A percentile compares a stretch with the other conserved stretches of the same genome.
These are phyloP conservation scores for Drosophila burlai DNA, from an alignment of 1,140 invertebrate genomes.

Conservation along the genomic window DNA sequence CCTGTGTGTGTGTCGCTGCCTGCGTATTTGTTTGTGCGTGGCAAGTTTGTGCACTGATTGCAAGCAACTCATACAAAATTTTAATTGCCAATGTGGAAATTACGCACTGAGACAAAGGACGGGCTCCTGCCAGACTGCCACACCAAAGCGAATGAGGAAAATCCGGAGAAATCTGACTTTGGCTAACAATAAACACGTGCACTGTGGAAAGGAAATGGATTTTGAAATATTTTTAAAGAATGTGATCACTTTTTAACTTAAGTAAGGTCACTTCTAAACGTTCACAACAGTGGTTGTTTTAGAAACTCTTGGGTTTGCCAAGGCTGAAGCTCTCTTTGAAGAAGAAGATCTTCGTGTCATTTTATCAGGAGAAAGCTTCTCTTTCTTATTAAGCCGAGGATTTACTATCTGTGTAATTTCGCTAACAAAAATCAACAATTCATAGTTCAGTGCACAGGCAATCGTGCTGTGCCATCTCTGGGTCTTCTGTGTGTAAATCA, in stretches of 20 bases:
- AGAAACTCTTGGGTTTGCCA: too few species aligned
- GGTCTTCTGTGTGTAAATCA: constrained; percentile 65
- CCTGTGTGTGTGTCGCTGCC: constrained; percentile 24
- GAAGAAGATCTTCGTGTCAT: neutral
- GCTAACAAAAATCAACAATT: too few species aligned
- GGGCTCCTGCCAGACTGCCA: constrained; percentile 19
- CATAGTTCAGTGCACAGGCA: constrained; percentile 18
- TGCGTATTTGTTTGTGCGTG: constrained; percentile 53
- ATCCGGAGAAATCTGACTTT: constrained; percentile 52
- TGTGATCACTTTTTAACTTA: too few species aligned
- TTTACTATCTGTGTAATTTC: neutral
- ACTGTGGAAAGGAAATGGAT: neutral
- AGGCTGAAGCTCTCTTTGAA: neutral
- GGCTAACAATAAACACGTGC: constrained; percentile 54
- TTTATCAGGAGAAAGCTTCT: too few species aligned
- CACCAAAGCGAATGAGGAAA: constrained; percentile 4
- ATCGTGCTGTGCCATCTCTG: constrained; percentile 51
- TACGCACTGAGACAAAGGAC: constrained; percentile 65
- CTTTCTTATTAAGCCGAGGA: neutral
- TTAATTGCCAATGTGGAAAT: constrained; percentile 82
- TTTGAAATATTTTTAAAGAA: neutral
- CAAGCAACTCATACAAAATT: constrained; percentile 83
- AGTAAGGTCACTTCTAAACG: too few species aligned
- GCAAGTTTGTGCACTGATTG: constrained; percentile 79
- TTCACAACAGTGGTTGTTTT: too few species aligned